Evolutionary conservation across 1,140 invertebrate species (phyloP), one percentile per base, ranked within the genome.

Genomic region (Belonocnema kinseyi): DNA sequence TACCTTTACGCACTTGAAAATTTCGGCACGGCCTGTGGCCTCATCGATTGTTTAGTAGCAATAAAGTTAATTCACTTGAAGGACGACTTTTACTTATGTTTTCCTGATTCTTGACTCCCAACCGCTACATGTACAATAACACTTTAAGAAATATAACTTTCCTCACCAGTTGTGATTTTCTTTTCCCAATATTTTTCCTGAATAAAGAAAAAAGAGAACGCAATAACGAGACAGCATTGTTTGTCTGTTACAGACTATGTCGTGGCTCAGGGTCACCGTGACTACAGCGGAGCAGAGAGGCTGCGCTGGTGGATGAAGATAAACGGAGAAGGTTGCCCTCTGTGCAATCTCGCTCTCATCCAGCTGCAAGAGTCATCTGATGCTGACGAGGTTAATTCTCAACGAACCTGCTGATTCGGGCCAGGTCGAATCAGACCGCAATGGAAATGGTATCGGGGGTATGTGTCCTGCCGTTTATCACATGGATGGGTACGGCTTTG

Each of bases 301-400:
- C 80, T 81, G 80, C 80, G 77, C 74, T 75, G 76, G 81, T 78
- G 77, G 74, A 80, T 77, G 77, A 83, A 77, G 77, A 84, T 78
- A 80, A 77, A 58, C 79, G 61, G 77, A 82, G 79, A 77, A 81
- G 73, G 77, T 72, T 70, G 79, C 77, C 81, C 73, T 74, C 75
- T 83, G 81, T 72, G 81, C 80, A 83, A 80, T 80, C 81, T 79
- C 79, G 75, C 82, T 81, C 77, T 79, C 82, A 80, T 82, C 83
- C 79, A 80, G 76, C 76, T 78, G 78, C 80, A 78, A 83, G 77
- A 74, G 76, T 82, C 83, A 80, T 87, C 87, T 86, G 85, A 91
- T 91, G 90, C 88, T 90, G 84, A 91, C 85, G 87, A 89, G 90
- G 82, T 86, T 85, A 85, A 90, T 83, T 79, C 87, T 85, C 85